A percentile compares a stretch with the other conserved stretches of the same genome.
Conservation (phyloP, 2,113 vertebrate species). For the Pholis gunnellus region DNA sequence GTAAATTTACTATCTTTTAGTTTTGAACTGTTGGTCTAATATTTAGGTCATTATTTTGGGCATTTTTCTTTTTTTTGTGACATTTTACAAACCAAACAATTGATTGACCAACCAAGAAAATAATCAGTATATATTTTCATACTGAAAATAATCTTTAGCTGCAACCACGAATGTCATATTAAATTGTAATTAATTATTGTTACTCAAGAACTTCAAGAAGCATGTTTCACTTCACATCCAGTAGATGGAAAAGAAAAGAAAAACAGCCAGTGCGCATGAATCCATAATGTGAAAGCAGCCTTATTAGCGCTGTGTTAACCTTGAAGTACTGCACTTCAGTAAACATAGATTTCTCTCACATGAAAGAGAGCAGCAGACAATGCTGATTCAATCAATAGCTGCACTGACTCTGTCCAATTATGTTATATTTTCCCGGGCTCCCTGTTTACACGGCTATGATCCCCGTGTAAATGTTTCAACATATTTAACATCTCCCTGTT, state of each 20-base stretch:
- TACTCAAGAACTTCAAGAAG: not conserved
- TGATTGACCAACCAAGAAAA: not conserved
- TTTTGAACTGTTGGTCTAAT: not conserved
- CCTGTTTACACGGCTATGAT: conserved; percentile 39
- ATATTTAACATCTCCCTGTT: conserved; percentile 34
- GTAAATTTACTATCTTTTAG: not conserved
- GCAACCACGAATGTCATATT: not conserved
- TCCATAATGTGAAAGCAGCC: conserved; percentile 13
- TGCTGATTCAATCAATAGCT: conserved; percentile 48
- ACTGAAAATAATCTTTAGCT: not conserved
- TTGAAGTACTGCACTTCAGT: not conserved
- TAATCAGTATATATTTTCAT: not conserved
- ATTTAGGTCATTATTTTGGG: not conserved
- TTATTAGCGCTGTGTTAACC: conserved; percentile 9
- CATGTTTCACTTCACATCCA: not conserved
- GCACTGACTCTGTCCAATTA: conserved; percentile 21
- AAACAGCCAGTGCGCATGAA: conserved; percentile 5
- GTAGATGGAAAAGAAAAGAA: conserved; percentile 9
- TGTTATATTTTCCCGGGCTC: conserved; percentile 25
- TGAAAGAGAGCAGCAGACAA: conserved; percentile 38
- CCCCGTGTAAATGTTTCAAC: conserved; percentile 30
- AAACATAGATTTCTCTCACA: conserved; percentile 46
- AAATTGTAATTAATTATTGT: not conserved
- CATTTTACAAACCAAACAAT: not conserved
- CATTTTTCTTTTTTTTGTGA: not conserved